Base-by-base conservation (phyloP, 2,797 vertebrate species). In the Coendou prehensilis region DNA sequence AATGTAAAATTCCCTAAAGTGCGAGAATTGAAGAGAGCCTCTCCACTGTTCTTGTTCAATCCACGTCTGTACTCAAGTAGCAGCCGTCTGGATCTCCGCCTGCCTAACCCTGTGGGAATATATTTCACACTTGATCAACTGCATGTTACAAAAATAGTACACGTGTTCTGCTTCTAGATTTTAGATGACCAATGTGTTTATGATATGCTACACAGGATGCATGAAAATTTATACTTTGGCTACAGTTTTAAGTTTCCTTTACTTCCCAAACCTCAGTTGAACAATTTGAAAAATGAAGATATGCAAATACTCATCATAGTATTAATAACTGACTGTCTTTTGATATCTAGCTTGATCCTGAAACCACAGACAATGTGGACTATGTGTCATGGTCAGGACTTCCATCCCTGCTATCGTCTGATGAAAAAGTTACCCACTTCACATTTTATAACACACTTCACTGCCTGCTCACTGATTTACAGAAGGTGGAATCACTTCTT, bases 401-500 rank as follows among this genome's bases (percentile, higher is more conserved):
- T 52, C 97, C 98, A 67, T 97, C 98, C 8, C 97, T 98, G 78
- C 98, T 98, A 28, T 94, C 94, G 0, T 97, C 95, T 23, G 98
- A 98, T 37, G 98, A 99, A 87, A 98, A 99, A 47, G 95, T 97
- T n/a, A 98, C 97, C 30, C 97, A 98, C 75, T 98, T 97, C 81
- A 98, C 98, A 79, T 98, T 98, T 94, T 99, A 99, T 97, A 98
- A 98, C 61, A 97, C 99, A 50, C 96, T 98, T 33, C 98, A 97
- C 41, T 98, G 99, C 94, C 97, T 99, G 18, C 98, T 97, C 37
- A 97, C 98, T 80, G 98, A 99, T 83, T 98, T 98, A 37, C 97
- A 98, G 91, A 99, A 98, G 95, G 98, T 98, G 0, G 98, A 98
- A 97, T 92, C 98, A 98, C 63, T 67, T 75, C 98, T 99, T 90